Evolutionary conservation across 2,113 vertebrate genomes (phyloP).

Genomic region (Morphnarchus princeps): DNA sequence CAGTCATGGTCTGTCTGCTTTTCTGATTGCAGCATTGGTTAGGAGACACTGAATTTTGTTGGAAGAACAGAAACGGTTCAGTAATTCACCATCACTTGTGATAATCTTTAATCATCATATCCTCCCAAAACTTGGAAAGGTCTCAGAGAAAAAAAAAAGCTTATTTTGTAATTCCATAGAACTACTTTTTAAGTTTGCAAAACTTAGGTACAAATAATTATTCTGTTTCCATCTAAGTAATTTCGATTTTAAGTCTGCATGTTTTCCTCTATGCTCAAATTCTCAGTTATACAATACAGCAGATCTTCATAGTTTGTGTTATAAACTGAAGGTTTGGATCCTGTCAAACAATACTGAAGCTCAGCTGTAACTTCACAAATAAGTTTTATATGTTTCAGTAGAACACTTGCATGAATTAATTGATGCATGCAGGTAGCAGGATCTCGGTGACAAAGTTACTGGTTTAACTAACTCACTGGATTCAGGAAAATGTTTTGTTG

Average conservation of each 20-base stretch:
- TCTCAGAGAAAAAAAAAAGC: neutral
- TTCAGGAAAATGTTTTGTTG: neutral
- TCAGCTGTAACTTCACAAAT: neutral
- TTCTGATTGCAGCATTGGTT: neutral
- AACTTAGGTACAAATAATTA: neutral
- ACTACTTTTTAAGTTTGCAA: neutral
- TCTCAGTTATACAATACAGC: neutral
- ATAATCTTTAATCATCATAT: neutral
- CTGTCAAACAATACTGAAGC: neutral
- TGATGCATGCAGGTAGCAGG: neutral
- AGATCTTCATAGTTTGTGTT: neutral
- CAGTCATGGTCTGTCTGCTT: neutral
- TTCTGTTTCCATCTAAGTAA: neutral
- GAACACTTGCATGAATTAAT: neutral
- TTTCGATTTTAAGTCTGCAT: neutral
- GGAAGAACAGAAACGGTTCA: neutral
- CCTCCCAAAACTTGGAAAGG: neutral
- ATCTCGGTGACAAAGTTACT: neutral
- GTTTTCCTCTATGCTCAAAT: neutral
- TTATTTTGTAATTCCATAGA: neutral
- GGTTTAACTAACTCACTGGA: neutral
- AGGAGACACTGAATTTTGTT: neutral
- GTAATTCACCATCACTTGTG: neutral
- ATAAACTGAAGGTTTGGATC: neutral
- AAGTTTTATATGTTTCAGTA: neutral